Base-by-base conservation (phyloP, 2,888 invertebrate genomes). In the Pollenia amentaria region DNA sequence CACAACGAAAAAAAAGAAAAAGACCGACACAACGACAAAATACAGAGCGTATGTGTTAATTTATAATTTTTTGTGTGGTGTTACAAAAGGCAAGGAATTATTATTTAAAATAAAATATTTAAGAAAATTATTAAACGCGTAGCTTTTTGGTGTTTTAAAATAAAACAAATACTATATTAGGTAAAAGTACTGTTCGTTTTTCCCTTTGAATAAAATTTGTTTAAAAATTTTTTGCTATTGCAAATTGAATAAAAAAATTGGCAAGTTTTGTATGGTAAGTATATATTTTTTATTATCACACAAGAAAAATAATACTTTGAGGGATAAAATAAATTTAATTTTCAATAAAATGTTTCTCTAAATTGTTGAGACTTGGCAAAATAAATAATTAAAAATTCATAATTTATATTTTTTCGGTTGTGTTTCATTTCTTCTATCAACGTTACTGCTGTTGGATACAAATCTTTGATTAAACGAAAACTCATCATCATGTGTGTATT, bases 21-120 rank as follows among this genome's bases (percentile, higher is more conserved):
- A 84, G 87, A 81, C 87, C 87, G 87, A 87, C 83, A 83, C 79
- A 87, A 83, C 83, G 80, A 83, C 80, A 73, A 84, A 86, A 87
- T 57, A 87, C 65, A 81, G 77, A 84, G 84, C 73, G 78, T 79
- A 77, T 76, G 82, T 79, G 87, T 87, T 87, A 80, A 84, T 84
- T 87, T 87, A 82, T 78, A 65, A 80, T 73, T 60, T 87, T 84
- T 79, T 83, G 76, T 76, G 79, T 87, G 80, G 76, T 84, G 80
- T 87, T 84, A 72, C 40, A 77, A 84, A 87, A 87, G 80, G 57
- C 78, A 70, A 73, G 53, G 53, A 77, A 72, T 87, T 76, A 51
- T 57, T 51, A 11, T 44, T 48, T 64, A 12, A 70, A 75, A 78
- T 78, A 72, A n/a, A 53, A 46, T 48, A 57, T 4, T 8, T 44